Base-by-base conservation (phyloP, 2,113 vertebrate genomes). In the Eupsittula cactorum region DNA sequence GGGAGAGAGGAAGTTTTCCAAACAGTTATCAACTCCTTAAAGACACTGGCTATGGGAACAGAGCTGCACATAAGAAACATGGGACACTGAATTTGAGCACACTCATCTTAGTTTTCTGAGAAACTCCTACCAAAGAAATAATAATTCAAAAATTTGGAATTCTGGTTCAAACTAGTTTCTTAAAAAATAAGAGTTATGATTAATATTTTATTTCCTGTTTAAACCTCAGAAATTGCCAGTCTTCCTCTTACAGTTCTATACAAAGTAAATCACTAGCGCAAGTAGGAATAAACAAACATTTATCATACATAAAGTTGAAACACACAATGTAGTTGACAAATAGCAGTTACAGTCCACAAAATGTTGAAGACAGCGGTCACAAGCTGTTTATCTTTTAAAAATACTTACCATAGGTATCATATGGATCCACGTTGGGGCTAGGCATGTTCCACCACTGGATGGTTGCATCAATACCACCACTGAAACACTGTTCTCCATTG, bases 361-460 rank as follows among this genome's bases (percentile, higher is more conserved):
- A 65, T 5, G 6, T 42, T 59, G 17, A 92, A 84, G 35, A 74
- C 20, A 70, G 21, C 0, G 1, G 18, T 33, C 21, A 6, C 7
- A 33, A 50, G 11, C 3, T 75, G 15, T 39, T 84, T 50, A 41
- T 27, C 35, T 68, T 88, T 92, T 28, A 35, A 49, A 82, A 69
- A 35, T 67, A 81, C 97, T 96, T 96, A 99, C 99, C 99, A 73
- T 99, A 99, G 73, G 99, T 99, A 96, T 99, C 99, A 96, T 99
- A 99, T 12, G 99, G 99, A 98, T 99, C 99, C 64, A 99, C 99
- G 7, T 98, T 99, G 57, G 99, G 99, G 96, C 99, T 98, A 91
- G 99, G 99, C 98, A 99, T 99, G 96, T 99, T 99, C 99, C 99
- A 99, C 98, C 99, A 99, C 97, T 99, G 99, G 96, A 99, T 99